These are phyloP conservation scores for Benthosema pterotum DNA, from an alignment of 2,797 vertebrate genomes.

Conservation along the genomic window DNA sequence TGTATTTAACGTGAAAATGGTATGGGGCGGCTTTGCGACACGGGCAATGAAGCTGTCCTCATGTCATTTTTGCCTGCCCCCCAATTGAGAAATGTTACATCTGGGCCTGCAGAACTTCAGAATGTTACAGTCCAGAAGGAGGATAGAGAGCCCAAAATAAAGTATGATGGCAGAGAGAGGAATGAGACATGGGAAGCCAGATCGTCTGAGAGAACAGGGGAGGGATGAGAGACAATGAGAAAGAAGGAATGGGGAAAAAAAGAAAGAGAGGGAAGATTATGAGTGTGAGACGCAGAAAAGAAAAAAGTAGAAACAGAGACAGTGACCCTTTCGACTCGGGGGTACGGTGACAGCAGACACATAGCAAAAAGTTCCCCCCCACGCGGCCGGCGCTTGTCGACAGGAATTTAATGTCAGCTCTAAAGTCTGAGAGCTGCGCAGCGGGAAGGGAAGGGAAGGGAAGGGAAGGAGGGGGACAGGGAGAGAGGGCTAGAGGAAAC, in stretches of 20 bases:
- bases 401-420: constrained; percentile 60
- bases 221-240: not conserved
- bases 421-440: constrained; percentile 56
- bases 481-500: constrained; percentile 37
- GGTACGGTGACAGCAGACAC: constrained; percentile 28
- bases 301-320: constrained; percentile 31
- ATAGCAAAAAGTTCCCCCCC: constrained; percentile 44
- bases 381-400: constrained; percentile 56
- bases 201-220: too few relatives aligned
- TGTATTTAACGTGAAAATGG: too few relatives aligned
- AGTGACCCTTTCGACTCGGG: constrained; percentile 29
- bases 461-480: not conserved
- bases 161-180: too few relatives aligned
- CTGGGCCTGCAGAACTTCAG: not conserved
- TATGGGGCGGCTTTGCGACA: too few relatives aligned
- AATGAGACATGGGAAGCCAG: too few relatives aligned
- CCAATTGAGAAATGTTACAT: too few relatives aligned
- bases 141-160: too few relatives aligned
- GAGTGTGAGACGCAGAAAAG: constrained; percentile 38
- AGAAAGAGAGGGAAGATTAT: not conserved
- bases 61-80: too few relatives aligned
- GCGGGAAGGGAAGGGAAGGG: constrained; percentile 30
- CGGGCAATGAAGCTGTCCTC: too few relatives aligned
- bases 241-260: not conserved
- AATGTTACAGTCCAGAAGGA: too few relatives aligned